Percentiles rank a stretch among this genome's conserved stretches.
Conservation (phyloP, 2,888 invertebrate genomes). For the Papilio elwesi region DNA sequence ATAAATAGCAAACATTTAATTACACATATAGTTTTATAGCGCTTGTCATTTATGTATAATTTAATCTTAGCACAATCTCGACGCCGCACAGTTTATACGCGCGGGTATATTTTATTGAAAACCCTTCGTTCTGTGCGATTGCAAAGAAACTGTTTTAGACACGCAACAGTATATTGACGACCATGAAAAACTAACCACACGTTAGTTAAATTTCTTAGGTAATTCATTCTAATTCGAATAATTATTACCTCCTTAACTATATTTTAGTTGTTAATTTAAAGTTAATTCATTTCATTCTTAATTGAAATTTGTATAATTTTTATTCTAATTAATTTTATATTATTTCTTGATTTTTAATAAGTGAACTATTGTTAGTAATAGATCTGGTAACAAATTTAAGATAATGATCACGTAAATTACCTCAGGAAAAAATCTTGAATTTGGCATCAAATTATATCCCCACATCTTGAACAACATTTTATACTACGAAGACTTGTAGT, state of each 20-base stretch:
- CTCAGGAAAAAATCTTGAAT: conserved; percentile 48
- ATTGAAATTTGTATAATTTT: no score
- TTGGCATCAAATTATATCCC: conserved; percentile 47
- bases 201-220: conserved; percentile 34
- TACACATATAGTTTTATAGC: conserved; percentile 34
- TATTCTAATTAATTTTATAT: no score
- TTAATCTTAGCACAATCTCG: conserved; percentile 62
- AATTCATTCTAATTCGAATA: no score
- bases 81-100: conserved; percentile 56
- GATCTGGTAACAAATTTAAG: background rate
- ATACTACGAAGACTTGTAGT: conserved; percentile 22
- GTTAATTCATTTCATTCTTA: no score
- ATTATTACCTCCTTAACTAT: no score
- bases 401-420: conserved; percentile 40
- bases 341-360: no score
- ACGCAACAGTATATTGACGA: conserved; percentile 73
- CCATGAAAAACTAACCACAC: conserved; percentile 55
- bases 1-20: conserved; percentile 14
- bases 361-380: no score
- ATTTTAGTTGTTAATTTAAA: no score
- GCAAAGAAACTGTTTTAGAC: conserved; percentile 80
- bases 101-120: conserved; percentile 77
- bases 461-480: conserved; percentile 50
- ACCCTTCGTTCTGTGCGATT: conserved; percentile 77
- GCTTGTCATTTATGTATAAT: conserved; percentile 53